These are phyloP conservation scores for Megatriorchis doriae DNA, from an alignment of 2,113 vertebrate species.

Conservation along the genomic window DNA sequence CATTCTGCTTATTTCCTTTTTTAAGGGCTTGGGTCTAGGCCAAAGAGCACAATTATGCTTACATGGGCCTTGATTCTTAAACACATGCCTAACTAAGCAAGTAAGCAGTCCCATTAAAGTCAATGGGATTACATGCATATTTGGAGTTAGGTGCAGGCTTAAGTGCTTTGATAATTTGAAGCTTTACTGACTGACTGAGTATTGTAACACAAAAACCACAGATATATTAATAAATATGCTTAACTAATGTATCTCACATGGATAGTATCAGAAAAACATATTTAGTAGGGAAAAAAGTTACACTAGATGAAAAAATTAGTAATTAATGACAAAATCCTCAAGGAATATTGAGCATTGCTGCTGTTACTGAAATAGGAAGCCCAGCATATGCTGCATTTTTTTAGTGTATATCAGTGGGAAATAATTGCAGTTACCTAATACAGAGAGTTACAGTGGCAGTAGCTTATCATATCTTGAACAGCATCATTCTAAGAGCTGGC, in stretches of 20 bases:
- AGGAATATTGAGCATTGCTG: neutral
- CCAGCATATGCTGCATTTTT: neutral
- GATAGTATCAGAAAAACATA: neutral
- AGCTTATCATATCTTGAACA: neutral
- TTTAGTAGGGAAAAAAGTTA: neutral
- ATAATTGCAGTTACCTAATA: neutral
- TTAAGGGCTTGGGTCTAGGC: neutral
- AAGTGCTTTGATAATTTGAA: conserved; percentile 3
- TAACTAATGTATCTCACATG: neutral
- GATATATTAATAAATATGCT: neutral
- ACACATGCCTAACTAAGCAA: conserved; percentile 18
- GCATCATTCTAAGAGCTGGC: neutral
- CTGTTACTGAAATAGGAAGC: neutral
- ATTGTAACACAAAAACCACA: neutral
- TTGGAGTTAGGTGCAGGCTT: neutral
- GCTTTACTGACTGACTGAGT: neutral
- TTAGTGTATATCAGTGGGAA: neutral
- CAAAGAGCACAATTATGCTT: conserved; percentile 12
- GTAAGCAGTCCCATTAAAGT: conserved; percentile 4
- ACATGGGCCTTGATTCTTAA: conserved; percentile 14
- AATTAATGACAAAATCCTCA: neutral
- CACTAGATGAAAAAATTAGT: neutral
- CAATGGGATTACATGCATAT: neutral
- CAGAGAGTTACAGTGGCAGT: neutral
- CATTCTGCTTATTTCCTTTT: neutral